Percentiles rank a stretch among this genome's conserved stretches.
Evolutionary conservation across 1,140 invertebrate genomes (phyloP).

Genomic region (Drosophila ananassae): DNA sequence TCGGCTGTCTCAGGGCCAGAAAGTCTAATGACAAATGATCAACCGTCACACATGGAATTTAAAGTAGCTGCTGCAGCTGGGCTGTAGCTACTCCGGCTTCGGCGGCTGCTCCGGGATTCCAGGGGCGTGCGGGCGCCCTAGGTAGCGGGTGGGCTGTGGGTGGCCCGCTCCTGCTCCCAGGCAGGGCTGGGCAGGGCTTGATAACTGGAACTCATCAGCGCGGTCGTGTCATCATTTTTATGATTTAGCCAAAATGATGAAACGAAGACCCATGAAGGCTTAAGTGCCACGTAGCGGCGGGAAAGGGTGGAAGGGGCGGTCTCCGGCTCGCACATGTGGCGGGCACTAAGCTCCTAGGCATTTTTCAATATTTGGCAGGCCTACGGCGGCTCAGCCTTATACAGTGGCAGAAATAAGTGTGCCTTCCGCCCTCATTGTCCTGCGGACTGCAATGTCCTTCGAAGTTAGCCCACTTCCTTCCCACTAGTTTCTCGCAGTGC

Average conservation of each 20-base stretch:
- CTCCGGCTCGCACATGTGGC: slow-evolving; percentile 57
- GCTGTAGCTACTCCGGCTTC: not conserved
- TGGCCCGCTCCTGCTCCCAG: too few relatives aligned
- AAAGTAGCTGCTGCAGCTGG: slow-evolving; percentile 79
- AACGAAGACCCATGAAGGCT: slow-evolving; percentile 67
- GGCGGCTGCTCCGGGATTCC: not conserved
- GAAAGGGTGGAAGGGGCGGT: not conserved
- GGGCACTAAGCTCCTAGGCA: slow-evolving; percentile 60
- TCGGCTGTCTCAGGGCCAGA: slow-evolving; percentile 44
- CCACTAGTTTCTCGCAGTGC: not conserved
- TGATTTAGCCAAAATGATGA: slow-evolving; percentile 73
- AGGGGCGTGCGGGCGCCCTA: not conserved
- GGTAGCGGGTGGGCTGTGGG: too few relatives aligned
- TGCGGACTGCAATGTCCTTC: not conserved
- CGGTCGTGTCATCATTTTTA: slow-evolving; percentile 73
- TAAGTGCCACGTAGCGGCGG: slow-evolving; percentile 39
- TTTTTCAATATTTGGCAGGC: slow-evolving; percentile 79
- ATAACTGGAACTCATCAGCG: slow-evolving; percentile 79
- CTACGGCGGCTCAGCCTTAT: too few relatives aligned
- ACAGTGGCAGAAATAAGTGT: not conserved
- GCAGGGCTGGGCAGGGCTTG: slow-evolving; percentile 17
- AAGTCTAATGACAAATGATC: slow-evolving; percentile 76
- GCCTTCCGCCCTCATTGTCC: too few relatives aligned
- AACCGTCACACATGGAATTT: slow-evolving; percentile 81
- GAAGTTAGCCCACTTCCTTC: not conserved